Evolutionary conservation across 2,113 vertebrate species (phyloP), one percentile per base, ranked within the genome.

Genomic region (Columba janthina): DNA sequence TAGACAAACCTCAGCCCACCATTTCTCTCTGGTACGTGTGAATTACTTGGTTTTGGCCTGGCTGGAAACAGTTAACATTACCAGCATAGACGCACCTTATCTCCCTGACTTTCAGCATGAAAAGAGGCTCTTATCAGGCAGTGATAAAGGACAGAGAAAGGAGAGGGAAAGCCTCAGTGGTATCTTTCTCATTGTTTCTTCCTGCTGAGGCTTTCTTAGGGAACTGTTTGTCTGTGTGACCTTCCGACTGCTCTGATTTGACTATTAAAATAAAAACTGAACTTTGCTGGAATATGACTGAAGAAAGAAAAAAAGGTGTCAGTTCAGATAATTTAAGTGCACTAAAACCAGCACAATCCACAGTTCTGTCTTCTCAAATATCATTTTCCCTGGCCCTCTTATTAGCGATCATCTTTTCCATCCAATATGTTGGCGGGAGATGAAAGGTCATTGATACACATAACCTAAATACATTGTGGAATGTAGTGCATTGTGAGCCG

Each of bases 181-280:
- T 74, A 66, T 38, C 92, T 72, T 94, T 62, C 57, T 89, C 72
- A 6, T 85, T 81, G 61, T 76, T 88, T 83, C 78, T 77, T 90
- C 86, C 81, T 67, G 62, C 71, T 64, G 87, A 53, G 89, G 29
- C 48, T 89, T 93, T 85, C 80, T 78, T 54, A 53, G 75, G 85
- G 76, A 74, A 22, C 36, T 46, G 1, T 19, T 95, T 84, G 72
- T 83, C 78, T 80, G 54, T 44, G n/a, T n/a, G 76, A 94, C 93
- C 84, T 96, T 94, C 92, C 89, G 46, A 31, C 56, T 64, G 78
- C 60, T 81, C 58, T 46, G 38, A 85, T 94, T 81, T 81, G 77
- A 73, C 36, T 88, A 78, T 86, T 95, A 93, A 91, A 85, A 96
- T 86, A 74, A 95, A 88, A 96, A 3, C 75, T 42, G 62, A 93